Percentiles rank a stretch among this genome's conserved stretches.
These are phyloP conservation scores for Magallana angulata DNA, from an alignment of 1,140 invertebrate species.

Conservation along the genomic window DNA sequence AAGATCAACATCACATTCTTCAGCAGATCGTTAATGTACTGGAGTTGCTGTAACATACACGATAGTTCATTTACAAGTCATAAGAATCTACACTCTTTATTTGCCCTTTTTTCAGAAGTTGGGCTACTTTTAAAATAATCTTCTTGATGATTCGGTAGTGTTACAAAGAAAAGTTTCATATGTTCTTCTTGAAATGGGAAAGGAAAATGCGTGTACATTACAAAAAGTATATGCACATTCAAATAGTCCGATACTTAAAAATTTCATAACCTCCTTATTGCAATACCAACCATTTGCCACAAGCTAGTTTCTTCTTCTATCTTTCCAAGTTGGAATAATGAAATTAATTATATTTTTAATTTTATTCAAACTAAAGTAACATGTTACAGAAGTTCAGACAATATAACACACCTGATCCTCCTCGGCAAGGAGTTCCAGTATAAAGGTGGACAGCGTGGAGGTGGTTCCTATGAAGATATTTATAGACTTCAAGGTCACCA, in stretches of 20 bases:
- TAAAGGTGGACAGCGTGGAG: constrained; percentile 85
- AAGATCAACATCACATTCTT: constrained; percentile 86
- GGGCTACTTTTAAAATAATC: too few species aligned
- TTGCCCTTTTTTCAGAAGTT: too few species aligned
- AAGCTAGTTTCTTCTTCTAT: neutral
- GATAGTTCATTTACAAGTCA: neutral
- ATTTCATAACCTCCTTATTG: too few species aligned
- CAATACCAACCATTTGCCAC: too few species aligned
- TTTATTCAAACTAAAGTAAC: neutral
- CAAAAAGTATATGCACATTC: too few species aligned
- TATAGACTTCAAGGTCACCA: constrained; percentile 84
- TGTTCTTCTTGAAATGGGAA: neutral
- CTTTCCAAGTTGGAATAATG: neutral
- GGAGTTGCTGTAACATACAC: constrained; percentile 78
- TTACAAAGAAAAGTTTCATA: too few species aligned
- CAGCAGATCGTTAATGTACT: constrained; percentile 82
- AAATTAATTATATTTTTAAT: too few species aligned
- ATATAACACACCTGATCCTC: constrained; percentile 75
- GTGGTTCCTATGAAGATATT: constrained; percentile 87
- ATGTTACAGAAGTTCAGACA: neutral
- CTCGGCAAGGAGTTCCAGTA: constrained; percentile 82
- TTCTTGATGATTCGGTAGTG: too few species aligned
- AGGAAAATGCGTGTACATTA: neutral
- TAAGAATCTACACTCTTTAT: neutral
- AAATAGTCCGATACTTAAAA: too few species aligned